Percentiles rank a stretch among this genome's conserved stretches.
Conservation (phyloP, 2,797 vertebrate species). For the Gobionotothen gibberifrons region DNA sequence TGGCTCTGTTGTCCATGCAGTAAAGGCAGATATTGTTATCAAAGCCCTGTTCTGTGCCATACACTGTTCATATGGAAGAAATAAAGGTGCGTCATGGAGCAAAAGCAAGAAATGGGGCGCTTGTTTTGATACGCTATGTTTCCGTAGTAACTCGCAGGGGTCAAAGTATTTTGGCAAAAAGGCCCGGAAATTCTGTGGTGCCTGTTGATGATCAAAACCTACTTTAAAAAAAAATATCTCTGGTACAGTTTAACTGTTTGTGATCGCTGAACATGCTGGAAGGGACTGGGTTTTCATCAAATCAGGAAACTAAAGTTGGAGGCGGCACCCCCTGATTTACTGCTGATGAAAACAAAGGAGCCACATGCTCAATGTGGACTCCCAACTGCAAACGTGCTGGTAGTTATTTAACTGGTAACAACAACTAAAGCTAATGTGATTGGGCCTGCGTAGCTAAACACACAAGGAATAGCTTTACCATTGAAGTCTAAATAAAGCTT, state of each 20-base stretch:
- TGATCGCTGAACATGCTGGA: constrained; percentile 55
- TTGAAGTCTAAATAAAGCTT: no score
- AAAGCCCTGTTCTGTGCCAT: constrained; percentile 48
- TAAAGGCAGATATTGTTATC: constrained; percentile 57
- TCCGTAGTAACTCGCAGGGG: constrained; percentile 69
- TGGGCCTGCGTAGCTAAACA: not conserved
- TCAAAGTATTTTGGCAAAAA: constrained; percentile 68
- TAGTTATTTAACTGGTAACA: constrained; percentile 8
- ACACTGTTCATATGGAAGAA: constrained; percentile 75
- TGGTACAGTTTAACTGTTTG: constrained; percentile 63
- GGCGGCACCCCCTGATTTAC: constrained; percentile 2
- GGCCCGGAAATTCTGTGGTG: constrained; percentile 67
- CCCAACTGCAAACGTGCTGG: not conserved
- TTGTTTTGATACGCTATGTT: constrained; percentile 73
- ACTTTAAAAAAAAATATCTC: constrained; percentile 53
- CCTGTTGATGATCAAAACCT: constrained; percentile 76
- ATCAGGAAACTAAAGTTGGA: constrained; percentile 36
- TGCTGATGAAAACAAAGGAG: constrained; percentile 29
- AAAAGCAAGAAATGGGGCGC: constrained; percentile 52
- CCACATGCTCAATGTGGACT: not conserved
- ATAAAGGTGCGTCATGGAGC: constrained; percentile 76
- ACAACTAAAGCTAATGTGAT: not conserved
- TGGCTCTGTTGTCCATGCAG: constrained; percentile 19
- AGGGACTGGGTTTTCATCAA: constrained; percentile 33
- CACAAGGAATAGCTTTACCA: not conserved